Percentiles rank a stretch among this genome's conserved stretches.
Conservation (phyloP, 2,113 vertebrate species). For the Prionailurus bengalensis region DNA sequence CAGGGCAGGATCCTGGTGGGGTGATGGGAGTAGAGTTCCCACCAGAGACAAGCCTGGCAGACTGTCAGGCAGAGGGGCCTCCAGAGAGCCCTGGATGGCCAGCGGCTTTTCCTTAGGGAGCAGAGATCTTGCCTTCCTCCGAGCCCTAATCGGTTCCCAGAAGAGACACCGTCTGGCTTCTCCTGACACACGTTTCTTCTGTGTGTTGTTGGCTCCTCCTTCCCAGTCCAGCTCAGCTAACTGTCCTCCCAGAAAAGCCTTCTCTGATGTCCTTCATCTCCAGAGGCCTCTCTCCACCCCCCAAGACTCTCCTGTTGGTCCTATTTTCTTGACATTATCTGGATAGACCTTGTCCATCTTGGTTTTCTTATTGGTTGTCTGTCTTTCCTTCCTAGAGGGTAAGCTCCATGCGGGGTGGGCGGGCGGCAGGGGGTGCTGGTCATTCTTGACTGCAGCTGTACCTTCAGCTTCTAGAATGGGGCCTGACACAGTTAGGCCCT, state of each 20-base stretch:
- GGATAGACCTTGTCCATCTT: neutral
- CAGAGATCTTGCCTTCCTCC: neutral
- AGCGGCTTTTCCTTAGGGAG: neutral
- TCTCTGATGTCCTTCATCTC: neutral
- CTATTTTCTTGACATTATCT: constrained; percentile 25
- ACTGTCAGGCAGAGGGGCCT: neutral
- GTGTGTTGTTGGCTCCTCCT: neutral
- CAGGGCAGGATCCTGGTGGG: neutral
- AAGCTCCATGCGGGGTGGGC: neutral
- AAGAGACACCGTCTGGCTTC: neutral
- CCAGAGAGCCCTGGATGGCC: neutral
- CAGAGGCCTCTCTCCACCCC: rapidly evolving
- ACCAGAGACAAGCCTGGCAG: neutral
- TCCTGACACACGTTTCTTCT: neutral
- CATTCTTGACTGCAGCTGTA: rapidly evolving
- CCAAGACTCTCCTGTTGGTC: too few relatives aligned
- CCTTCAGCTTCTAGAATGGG: neutral
- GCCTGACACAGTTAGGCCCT: neutral
- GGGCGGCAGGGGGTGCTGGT: too few relatives aligned
- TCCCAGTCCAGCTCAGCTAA: neutral
- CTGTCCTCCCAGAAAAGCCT: neutral
- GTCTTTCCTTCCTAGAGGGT: neutral
- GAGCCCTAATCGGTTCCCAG: neutral
- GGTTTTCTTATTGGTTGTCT: neutral
- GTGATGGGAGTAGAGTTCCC: neutral